Evolutionary conservation across 1,140 invertebrate genomes (phyloP), one percentile per base, ranked within the genome.

Genomic region (Maconellicoccus hirsutus): DNA sequence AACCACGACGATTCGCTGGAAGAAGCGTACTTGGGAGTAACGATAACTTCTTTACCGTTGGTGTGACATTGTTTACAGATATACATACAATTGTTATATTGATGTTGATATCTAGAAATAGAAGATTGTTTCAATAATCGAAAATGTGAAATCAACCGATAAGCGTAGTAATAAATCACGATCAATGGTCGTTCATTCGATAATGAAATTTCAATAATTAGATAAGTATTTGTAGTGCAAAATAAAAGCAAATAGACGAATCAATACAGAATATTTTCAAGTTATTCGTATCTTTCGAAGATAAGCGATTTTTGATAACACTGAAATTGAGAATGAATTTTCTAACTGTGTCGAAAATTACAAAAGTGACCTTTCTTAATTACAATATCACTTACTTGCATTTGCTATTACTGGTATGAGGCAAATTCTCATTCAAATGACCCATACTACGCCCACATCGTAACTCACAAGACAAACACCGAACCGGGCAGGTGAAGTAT

Each of bases 401-500:
- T 77, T 81, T 82, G 21, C 73, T 75, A 59, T 78, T 74, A 74
- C 80, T 84, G 10, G 70, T 77, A 79, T 93, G 89, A 14, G 84
- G 80, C 71, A 85, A 82, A 14, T 84, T 85, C 72, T 90, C 88
- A n/a, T 81, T 82, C 69, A 84, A 76, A 78, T 93, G 91, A 70
- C 90, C 91, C 87, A 91, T 91, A 70, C 87, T 89, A 42, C 84
- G 82, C 71, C 79, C 80, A 77, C 91, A 93, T n/a, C 86, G 82
- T 70, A 78, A 79, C 76, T 82, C 83, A 80, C 91, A 93, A 27
- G 89, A 88, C 38, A 87, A 79, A 78, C 90, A 93, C 73, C 84
- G 84, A 0, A 83, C 79, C 10, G 84, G 82, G 78, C 91, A 93
- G 0, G 89, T 90, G 75, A 93, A 92, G 80, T 91, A 91, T 76